phyloP scores from a whole-genome alignment of 2,888 invertebrate species.

The Lymantria dispar region DNA sequence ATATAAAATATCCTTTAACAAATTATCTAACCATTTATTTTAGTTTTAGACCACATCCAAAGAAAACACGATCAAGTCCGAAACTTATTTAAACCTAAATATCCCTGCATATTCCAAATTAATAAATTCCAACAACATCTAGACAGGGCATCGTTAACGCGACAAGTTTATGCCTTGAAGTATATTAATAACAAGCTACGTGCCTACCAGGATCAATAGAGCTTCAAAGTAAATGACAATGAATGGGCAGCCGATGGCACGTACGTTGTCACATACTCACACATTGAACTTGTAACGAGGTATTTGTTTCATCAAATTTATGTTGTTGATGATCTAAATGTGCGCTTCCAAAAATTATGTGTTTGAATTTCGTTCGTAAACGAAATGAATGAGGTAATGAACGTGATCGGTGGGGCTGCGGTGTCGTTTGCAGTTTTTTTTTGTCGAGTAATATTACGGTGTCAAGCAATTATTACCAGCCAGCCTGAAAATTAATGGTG shows the following conservation, averaged over 20 bases:
- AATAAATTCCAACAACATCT: conserved; percentile 1
- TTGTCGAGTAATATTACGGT: background rate
- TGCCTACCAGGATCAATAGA: conserved; percentile 60
- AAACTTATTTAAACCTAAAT: too few species aligned
- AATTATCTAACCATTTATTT: too few species aligned
- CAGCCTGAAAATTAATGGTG: background rate
- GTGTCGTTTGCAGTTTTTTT: background rate
- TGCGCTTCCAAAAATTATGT: conserved; percentile 26
- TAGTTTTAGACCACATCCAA: background rate
- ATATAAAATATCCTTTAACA: too few species aligned
- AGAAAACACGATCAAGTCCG: background rate
- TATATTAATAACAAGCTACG: conserved; percentile 43
- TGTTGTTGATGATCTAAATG: conserved; percentile 33
- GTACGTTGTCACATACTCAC: conserved; percentile 24
- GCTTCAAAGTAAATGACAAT: conserved; percentile 69
- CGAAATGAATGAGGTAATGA: conserved; percentile 21
- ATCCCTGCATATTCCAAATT: background rate
- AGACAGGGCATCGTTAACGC: conserved; percentile 22
- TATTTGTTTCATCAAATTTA: conserved; percentile 39
- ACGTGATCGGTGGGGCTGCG: conserved; percentile 5
- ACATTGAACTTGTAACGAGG: conserved; percentile 27
- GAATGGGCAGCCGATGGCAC: conserved; percentile 46
- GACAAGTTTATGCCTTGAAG: conserved; percentile 42
- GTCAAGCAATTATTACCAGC: background rate
- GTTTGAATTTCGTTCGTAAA: conserved; percentile 26